Evolutionary conservation across 35 echinoderm and acorn worm species (phyloP), one percentile per base, ranked within the genome.

Genomic region (Patiria miniata): DNA sequence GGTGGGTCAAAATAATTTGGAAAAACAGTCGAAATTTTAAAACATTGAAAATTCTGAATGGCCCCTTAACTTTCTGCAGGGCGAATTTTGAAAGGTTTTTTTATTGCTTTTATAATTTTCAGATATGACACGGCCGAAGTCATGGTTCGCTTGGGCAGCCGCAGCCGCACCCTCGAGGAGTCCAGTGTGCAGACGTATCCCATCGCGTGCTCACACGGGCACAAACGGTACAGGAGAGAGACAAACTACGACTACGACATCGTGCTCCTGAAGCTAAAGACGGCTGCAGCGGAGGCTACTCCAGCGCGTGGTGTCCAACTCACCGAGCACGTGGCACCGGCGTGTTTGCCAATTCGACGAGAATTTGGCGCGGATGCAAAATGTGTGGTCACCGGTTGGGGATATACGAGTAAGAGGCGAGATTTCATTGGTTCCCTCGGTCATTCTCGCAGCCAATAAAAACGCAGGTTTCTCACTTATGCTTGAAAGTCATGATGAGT

Each of bases 361-460:
- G 89, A 95, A 47, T 95, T 91, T 39, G 28, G 78, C 29, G 81
- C 65, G 26, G 86, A 68, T 0, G 76, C 85, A 9, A 52, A 39
- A 14, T 95, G 93, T 26, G 65, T 61, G 16, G 81, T 95, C 34
- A 95, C 93, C 0, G 93, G 93, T 3, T 95, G 93, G 93, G 93
- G 93, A 12, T 92, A 95, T 57, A 95, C 68, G 47, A 60, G 93
- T 95, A 81, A 60, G 73, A 83, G 15, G 2, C 34, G 19, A n/a
- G n/a, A n/a, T n/a, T n/a, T n/a, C n/a, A n/a, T n/a, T n/a, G n/a
- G n/a, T n/a, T n/a, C n/a, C n/a, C n/a, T n/a, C n/a, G n/a, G n/a
- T n/a, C n/a, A n/a, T n/a, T n/a, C n/a, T n/a, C n/a, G n/a, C n/a
- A n/a, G n/a, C n/a, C n/a, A n/a, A n/a, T n/a, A n/a, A n/a, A n/a